phyloP scores from a whole-genome alignment of 2,888 invertebrate species.

The Oxyteleia sp. region DNA sequence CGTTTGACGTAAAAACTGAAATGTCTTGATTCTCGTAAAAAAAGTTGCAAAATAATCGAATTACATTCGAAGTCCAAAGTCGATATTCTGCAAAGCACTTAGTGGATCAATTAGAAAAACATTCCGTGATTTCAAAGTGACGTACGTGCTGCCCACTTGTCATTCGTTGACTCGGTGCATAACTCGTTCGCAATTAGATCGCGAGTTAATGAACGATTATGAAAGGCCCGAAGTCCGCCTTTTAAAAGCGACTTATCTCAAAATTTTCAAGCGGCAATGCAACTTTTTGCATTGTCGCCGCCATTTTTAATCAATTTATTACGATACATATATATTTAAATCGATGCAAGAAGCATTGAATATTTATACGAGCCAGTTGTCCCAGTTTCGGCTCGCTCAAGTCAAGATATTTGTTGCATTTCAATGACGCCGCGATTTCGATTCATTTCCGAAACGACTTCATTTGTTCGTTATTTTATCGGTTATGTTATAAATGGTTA shows the following conservation, averaged over 20 bases:
- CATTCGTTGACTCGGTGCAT: constrained; percentile 70
- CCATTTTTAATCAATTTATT: constrained; percentile 61
- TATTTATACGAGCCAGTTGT: constrained; percentile 64
- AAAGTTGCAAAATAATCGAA: constrained; percentile 50
- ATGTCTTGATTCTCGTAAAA: no score
- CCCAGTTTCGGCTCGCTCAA: constrained; percentile 63
- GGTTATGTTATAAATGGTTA: no score
- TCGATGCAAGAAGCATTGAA: constrained; percentile 65
- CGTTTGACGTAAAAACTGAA: no score
- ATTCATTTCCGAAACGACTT: not conserved
- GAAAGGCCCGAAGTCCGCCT: constrained; percentile 63
- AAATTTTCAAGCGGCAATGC: constrained; percentile 53
- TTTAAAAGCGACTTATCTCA: constrained; percentile 47
- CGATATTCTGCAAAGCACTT: constrained; percentile 62
- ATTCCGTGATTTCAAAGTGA: constrained; percentile 69
- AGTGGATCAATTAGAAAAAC: constrained; percentile 62
- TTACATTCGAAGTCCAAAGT: constrained; percentile 46
- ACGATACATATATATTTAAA: constrained; percentile 59
- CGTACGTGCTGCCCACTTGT: constrained; percentile 68
- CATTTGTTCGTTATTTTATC: no score
- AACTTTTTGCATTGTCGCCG: constrained; percentile 42
- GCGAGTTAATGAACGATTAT: constrained; percentile 70
- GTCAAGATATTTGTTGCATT: constrained; percentile 65
- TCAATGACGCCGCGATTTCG: constrained; percentile 48
- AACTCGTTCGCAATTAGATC: constrained; percentile 73